phyloP scores from a whole-genome alignment of 2,797 vertebrate species.

The Gymnocypris eckloni region DNA sequence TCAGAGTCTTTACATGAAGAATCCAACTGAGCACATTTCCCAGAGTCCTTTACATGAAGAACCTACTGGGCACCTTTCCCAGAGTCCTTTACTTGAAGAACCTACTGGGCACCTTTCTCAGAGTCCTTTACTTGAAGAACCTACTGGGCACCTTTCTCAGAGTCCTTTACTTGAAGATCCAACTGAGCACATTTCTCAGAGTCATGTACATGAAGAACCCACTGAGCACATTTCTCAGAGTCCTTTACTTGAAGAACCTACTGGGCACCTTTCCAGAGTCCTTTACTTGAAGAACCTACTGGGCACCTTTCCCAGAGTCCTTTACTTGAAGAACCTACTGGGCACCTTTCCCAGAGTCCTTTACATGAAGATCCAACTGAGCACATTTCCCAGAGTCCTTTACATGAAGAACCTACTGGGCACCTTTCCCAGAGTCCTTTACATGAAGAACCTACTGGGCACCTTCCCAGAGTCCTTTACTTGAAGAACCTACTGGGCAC shows the following conservation, averaged over 20 bases:
- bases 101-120: not conserved
- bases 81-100: not conserved
- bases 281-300: not conserved
- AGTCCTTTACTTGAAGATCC: conserved; percentile 10
- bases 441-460: not conserved
- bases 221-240: not conserved
- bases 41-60: not conserved
- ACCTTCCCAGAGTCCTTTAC: too few species aligned
- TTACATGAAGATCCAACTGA: not conserved
- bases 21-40: not conserved
- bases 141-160: not conserved
- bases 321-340: not conserved
- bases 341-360: not conserved
- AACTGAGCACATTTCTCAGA: not conserved
- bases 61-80: not conserved
- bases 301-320: not conserved
- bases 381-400: not conserved
- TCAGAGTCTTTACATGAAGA: not conserved
- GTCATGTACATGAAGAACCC: not conserved
- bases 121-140: not conserved
- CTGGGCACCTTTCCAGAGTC: not conserved
- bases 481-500: not conserved
- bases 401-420: not conserved
- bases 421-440: not conserved
- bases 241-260: not conserved